These are phyloP conservation scores for Uloborus plumipes DNA, from an alignment of 2,888 invertebrate genomes.

Conservation along the genomic window DNA sequence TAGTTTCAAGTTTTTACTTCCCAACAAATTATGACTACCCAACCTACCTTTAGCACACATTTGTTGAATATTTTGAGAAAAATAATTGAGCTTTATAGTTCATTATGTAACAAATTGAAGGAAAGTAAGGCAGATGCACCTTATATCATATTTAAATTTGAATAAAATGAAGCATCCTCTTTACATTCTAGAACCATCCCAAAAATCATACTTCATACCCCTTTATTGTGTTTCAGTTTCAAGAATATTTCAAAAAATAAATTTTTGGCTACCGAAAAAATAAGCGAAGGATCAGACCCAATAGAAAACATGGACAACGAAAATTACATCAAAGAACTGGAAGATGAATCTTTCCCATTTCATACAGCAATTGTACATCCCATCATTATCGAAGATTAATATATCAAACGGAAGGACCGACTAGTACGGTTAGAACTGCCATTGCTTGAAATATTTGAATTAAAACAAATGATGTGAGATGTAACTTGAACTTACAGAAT, in stretches of 20 bases:
- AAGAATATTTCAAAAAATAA: not conserved
- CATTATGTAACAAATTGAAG: too few relatives aligned
- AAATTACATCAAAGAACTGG: slow-evolving; percentile 42
- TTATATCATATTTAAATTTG: too few relatives aligned
- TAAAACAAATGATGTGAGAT: too few relatives aligned
- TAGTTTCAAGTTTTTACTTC: too few relatives aligned
- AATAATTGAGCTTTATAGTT: too few relatives aligned
- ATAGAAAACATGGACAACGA: slow-evolving; percentile 47
- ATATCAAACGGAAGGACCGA: not conserved
- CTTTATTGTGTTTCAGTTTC: slow-evolving; percentile 5
- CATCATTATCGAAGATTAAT: slow-evolving; percentile 21
- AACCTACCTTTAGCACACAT: too few relatives aligned
- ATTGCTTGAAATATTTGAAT: slow-evolving; percentile 23
- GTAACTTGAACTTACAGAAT: too few relatives aligned
- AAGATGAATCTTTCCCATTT: slow-evolving; percentile 8
- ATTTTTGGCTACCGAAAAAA: slow-evolving; percentile 40
- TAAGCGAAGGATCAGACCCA: slow-evolving; percentile 45
- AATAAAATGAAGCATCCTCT: too few relatives aligned
- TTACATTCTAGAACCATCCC: too few relatives aligned
- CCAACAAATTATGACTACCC: too few relatives aligned
- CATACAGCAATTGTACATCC: slow-evolving; percentile 4
- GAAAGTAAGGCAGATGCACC: too few relatives aligned
- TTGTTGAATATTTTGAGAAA: too few relatives aligned
- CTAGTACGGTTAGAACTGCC: not conserved
- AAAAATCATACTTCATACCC: not conserved